Conservation (phyloP, 1,140 invertebrate genomes). For the Drosophila pachea region DNA sequence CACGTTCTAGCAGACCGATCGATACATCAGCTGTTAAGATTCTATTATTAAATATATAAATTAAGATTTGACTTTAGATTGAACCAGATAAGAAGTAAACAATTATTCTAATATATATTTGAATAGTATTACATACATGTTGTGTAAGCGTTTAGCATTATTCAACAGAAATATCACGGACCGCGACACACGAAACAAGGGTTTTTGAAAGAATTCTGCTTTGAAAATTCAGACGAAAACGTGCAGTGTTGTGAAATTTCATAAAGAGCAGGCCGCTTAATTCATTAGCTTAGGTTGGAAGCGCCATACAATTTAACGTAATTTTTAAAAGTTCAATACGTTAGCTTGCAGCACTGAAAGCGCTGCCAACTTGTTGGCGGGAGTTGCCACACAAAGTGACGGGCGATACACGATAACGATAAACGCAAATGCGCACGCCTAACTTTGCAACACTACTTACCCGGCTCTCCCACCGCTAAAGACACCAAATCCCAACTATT, state of each 20-base stretch:
- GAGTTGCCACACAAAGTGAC: not conserved
- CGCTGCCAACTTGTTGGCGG: conserved; percentile 31
- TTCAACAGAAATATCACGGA: too few species aligned
- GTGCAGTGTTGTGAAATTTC: not conserved
- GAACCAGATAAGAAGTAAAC: too few species aligned
- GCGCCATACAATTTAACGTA: not conserved
- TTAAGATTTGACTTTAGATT: too few species aligned
- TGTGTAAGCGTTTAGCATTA: too few species aligned
- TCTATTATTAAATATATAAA: too few species aligned
- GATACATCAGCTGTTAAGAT: too few species aligned
- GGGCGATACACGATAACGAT: conserved; percentile 39
- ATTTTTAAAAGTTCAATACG: not conserved
- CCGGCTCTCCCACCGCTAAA: conserved; percentile 52
- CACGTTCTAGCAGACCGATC: too few species aligned
- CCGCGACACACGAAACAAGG: too few species aligned
- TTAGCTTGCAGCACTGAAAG: conserved; percentile 16
- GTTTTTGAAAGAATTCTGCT: not conserved
- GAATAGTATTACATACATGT: too few species aligned
- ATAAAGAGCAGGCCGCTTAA: too few species aligned
- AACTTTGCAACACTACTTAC: conserved; percentile 58
- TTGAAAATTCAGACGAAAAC: not conserved
- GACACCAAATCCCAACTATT: conserved; percentile 66
- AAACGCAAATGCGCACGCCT: conserved; percentile 37
- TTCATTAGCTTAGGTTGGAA: too few species aligned
- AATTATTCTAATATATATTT: too few species aligned